Conservation (phyloP, 2,888 invertebrate species). For the Synergus itoensis region DNA sequence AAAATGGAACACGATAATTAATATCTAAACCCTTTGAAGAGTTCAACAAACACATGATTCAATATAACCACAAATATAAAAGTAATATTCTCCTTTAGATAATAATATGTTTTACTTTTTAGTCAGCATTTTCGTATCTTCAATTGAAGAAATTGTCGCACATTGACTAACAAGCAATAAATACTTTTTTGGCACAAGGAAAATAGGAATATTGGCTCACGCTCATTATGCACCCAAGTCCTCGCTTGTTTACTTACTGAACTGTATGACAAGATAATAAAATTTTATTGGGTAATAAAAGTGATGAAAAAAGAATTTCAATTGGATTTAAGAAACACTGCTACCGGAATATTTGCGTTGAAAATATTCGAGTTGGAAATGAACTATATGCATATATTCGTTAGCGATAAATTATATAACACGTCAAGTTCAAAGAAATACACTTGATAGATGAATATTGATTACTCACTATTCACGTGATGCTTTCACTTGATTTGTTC, state of each 20-base stretch:
- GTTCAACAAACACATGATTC: neutral
- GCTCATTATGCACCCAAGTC: neutral
- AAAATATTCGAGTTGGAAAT: neutral
- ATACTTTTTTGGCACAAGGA: neutral
- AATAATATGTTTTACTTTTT: too few relatives aligned
- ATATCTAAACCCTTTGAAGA: neutral
- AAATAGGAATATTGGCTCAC: neutral
- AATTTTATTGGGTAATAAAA: neutral
- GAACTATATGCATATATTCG: neutral
- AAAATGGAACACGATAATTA: neutral
- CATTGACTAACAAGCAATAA: too few relatives aligned
- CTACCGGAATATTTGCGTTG: neutral
- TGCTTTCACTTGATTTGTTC: constrained; percentile 28
- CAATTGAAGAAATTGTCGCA: too few relatives aligned
- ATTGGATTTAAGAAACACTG: neutral
- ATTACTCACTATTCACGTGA: constrained; percentile 33
- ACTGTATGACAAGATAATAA: neutral
- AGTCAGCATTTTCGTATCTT: too few relatives aligned
- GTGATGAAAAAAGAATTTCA: neutral
- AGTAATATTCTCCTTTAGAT: too few relatives aligned
- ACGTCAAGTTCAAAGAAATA: neutral
- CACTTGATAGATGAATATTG: constrained; percentile 8
- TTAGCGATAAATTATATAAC: neutral
- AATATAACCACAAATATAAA: too few relatives aligned
- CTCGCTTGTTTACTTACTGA: neutral